phyloP scores from a whole-genome alignment of 2,797 vertebrate genomes.

The Galagoides demidoff region DNA sequence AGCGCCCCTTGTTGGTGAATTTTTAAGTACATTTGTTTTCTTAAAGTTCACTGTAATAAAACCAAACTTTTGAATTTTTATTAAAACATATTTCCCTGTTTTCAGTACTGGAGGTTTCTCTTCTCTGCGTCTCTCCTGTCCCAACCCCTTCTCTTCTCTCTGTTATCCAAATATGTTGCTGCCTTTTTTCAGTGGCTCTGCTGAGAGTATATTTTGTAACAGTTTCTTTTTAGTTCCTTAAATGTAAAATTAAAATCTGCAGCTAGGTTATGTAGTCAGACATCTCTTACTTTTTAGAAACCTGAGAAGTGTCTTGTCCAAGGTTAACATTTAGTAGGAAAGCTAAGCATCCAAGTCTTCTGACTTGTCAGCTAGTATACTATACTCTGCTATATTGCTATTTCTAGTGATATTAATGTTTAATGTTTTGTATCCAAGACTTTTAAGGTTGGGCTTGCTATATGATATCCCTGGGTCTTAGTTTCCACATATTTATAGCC shows the following conservation, averaged over 20 bases:
- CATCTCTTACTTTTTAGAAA: background rate
- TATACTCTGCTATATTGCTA: background rate
- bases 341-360: background rate
- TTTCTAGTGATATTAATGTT: background rate
- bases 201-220: conserved; percentile 20
- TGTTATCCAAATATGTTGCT: background rate
- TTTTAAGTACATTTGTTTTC: background rate
- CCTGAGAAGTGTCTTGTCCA: background rate
- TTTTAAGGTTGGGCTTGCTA: background rate
- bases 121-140: background rate
- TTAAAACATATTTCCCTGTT: background rate
- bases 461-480: background rate
- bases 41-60: background rate
- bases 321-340: background rate
- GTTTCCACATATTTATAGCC: background rate
- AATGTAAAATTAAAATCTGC: background rate
- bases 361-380: background rate
- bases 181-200: background rate
- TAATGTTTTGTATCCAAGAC: background rate
- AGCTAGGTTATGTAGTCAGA: background rate
- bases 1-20: background rate
- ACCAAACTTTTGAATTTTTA: background rate
- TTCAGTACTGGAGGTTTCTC: background rate
- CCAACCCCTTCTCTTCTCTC: too few species aligned
- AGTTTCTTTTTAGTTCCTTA: background rate